Conservation (phyloP, 2,797 vertebrate species). For the Poecilia picta region DNA sequence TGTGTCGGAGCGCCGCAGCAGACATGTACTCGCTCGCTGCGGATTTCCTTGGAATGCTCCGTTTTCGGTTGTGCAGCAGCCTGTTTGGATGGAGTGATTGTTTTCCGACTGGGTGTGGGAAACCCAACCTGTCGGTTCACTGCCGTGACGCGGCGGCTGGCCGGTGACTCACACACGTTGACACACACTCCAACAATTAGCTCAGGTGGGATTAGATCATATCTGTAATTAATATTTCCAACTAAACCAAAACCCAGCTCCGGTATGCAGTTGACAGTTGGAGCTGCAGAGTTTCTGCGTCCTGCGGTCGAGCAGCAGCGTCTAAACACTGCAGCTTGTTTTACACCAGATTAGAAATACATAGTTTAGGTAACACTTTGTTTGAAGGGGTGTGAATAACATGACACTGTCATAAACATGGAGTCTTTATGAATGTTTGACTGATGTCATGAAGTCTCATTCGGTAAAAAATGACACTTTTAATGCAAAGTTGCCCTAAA, state of each 20-base stretch:
- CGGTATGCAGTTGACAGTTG: constrained; percentile 46
- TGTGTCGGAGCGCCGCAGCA: constrained; percentile 70
- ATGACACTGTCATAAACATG: too few species aligned
- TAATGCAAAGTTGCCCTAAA: too few species aligned
- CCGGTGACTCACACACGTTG: constrained; percentile 62
- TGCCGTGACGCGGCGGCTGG: constrained; percentile 53
- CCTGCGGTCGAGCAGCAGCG: too few species aligned
- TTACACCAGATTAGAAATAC: too few species aligned
- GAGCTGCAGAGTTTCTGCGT: not conserved
- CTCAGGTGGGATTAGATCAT: constrained; percentile 55
- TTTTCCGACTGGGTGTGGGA: constrained; percentile 83
- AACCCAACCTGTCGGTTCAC: constrained; percentile 82
- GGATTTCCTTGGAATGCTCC: constrained; percentile 83
- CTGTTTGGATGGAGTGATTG: constrained; percentile 83
- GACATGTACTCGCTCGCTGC: constrained; percentile 82
- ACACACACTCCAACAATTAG: constrained; percentile 42
- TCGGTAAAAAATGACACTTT: too few species aligned
- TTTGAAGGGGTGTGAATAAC: too few species aligned
- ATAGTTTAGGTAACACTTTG: too few species aligned
- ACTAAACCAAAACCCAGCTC: constrained; percentile 20
- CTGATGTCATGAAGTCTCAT: too few species aligned
- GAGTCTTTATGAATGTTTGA: too few species aligned
- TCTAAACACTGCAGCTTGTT: too few species aligned
- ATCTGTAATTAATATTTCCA: constrained; percentile 45
- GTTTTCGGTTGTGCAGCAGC: constrained; percentile 75